Evolutionary conservation across 2,113 vertebrate genomes (phyloP), one percentile per base, ranked within the genome.

Genomic region (Ascaphus truei): DNA sequence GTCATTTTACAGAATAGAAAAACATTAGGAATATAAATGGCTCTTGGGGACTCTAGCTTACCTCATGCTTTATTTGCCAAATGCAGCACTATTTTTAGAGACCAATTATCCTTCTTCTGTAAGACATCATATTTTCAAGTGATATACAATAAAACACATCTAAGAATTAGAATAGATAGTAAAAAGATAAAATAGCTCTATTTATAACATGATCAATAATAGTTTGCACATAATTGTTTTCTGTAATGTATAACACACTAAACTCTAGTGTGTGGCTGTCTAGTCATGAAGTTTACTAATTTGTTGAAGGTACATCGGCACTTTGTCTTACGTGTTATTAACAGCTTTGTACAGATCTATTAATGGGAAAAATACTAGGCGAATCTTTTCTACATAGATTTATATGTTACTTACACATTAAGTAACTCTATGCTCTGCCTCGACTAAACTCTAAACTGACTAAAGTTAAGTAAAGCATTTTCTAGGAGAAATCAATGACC

Each of bases 121-220:
- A 77, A 83, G 80, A 74, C 45, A 77, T 75, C 68, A 73, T 61
- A 73, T 53, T 82, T 87, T 84, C 73, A 85, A 78, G 67, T 71
- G 72, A 74, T 82, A 81, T 66, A 75, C 60, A 79, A 59, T 81
- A 85, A 84, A 81, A 67, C 58, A 67, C 76, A 78, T 84, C 68
- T 74, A 67, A 84, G 67, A 57, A 73, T 76, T 78, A 79, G 74
- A 75, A 84, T 75, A 72, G 39, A 76, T 72, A 75, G 74, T 83
- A 55, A 62, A 18, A 36, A 71, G 66, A 15, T 80, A 83, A 87
- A 79, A 81, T 79, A 79, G 78, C 69, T 66, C 71, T 86, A 82
- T 90, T 85, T 85, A 87, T 84, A 88, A 86, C 79, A 72, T 67
- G 83, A 88, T 89, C 84, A 84, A 86, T 89, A 88, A 71, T 61